phyloP scores from a whole-genome alignment of 2,113 vertebrate genomes.

The Passer domesticus region DNA sequence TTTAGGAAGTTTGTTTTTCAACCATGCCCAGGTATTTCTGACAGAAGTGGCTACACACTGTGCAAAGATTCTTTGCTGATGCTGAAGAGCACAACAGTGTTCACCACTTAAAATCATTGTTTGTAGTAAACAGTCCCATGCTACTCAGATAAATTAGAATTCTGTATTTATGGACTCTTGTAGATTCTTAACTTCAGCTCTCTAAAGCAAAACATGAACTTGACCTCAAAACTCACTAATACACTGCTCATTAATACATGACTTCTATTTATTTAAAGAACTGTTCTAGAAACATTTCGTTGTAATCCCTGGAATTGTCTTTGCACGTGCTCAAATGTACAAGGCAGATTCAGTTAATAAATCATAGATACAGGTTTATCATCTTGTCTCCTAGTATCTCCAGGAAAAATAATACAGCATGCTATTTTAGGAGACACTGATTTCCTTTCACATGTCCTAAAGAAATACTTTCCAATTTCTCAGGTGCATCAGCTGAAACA shows the following conservation, averaged over 20 bases:
- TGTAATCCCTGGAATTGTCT: neutral
- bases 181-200: neutral
- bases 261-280: neutral
- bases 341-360: neutral
- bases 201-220: neutral
- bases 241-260: no score
- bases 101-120: neutral
- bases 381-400: neutral
- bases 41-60: neutral
- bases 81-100: neutral
- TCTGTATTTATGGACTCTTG: neutral
- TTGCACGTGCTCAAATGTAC: neutral
- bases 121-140: accelerated
- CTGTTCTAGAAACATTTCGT: neutral
- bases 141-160: neutral
- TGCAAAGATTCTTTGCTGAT: neutral
- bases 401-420: neutral
- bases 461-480: neutral
- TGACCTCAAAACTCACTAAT: neutral
- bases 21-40: neutral
- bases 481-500: neutral
- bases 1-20: neutral
- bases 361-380: neutral
- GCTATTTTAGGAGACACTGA: neutral
- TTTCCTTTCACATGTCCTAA: neutral